phyloP scores from a whole-genome alignment of 2,888 invertebrate species.

The Leptogaster cylindrica region DNA sequence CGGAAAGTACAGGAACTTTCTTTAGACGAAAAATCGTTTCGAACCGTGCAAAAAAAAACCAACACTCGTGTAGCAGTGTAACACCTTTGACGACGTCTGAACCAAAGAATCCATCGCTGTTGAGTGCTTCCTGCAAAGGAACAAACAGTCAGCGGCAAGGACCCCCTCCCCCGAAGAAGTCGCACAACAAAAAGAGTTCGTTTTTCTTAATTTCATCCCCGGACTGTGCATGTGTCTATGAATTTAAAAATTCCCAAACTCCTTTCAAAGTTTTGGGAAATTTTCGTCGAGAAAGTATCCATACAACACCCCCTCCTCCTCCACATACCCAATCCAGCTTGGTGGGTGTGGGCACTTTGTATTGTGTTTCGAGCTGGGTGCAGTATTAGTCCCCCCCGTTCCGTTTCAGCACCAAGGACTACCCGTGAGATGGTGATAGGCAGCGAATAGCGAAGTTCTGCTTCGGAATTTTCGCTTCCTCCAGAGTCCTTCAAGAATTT shows the following conservation, averaged over 20 bases:
- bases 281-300: slow-evolving; percentile 7
- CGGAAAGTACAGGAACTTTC: slow-evolving; percentile 7
- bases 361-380: slow-evolving; percentile 15
- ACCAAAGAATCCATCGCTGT: slow-evolving; percentile 37
- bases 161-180: background rate
- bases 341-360: background rate
- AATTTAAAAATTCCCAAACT: slow-evolving; percentile 34
- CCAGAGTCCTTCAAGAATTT: slow-evolving; percentile 35
- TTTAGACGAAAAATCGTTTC: slow-evolving; percentile 34
- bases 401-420: background rate
- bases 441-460: background rate
- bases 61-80: no score
- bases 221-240: slow-evolving; percentile 34
- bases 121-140: slow-evolving; percentile 18
- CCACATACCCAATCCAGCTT: background rate
- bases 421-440: background rate
- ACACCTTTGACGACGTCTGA: slow-evolving; percentile 39
- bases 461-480: background rate
- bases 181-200: slow-evolving; percentile 11
- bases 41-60: slow-evolving; percentile 31
- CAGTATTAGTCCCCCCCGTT: background rate
- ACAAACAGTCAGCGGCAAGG: slow-evolving; percentile 25
- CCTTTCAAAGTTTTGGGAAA: slow-evolving; percentile 27
- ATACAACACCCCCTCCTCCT: background rate
- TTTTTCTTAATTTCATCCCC: slow-evolving; percentile 21